Evolutionary conservation across 2,888 invertebrate genomes (phyloP), one percentile per base, ranked within the genome.

Genomic region (Apodemia zela): DNA sequence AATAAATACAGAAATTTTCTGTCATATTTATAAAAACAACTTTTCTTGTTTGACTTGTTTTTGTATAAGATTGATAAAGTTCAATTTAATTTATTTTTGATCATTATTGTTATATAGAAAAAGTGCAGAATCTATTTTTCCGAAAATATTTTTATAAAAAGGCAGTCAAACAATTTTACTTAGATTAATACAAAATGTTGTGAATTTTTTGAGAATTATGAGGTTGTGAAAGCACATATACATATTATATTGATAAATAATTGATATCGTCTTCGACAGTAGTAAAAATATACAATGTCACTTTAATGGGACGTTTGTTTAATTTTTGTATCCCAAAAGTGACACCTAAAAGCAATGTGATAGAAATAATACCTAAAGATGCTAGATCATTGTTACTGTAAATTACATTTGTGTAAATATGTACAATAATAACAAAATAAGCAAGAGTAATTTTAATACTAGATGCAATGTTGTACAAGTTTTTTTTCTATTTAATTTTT

Each of bases 311-410:
- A 66, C 65, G 66, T 72, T 70, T 69, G 71, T 73, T 69, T 38
- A 63, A 71, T 67, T 69, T 67, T 67, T 62, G 65, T 67, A 69
- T 68, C 69, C 66, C 69, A 68, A 66, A 71, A 70, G 73, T 73
- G 75, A 70, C 70, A 71, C 69, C 68, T 74, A 75, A 75, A 81
- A 77, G 81, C 86, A 87, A 87, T 90, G 90, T 90, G 90, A 90
- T 91, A 90, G 86, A 89, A 81, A 85, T 78, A 87, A 88, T 89
- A 89, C 89, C 89, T 89, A 87, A 86, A 89, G 88, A 89, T 81
- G 89, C 89, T 89, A 89, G 87, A 88, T 88, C 89, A 89, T 90
- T 90, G 89, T 90, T 89, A 89, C 85, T 91, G 89, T 89, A 87
- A 86, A 85, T 84, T 88, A 87, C 87, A 82, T 82, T 85, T 79